These are phyloP conservation scores for Drosophila teissieri DNA, from an alignment of 1,140 invertebrate species.

Conservation along the genomic window DNA sequence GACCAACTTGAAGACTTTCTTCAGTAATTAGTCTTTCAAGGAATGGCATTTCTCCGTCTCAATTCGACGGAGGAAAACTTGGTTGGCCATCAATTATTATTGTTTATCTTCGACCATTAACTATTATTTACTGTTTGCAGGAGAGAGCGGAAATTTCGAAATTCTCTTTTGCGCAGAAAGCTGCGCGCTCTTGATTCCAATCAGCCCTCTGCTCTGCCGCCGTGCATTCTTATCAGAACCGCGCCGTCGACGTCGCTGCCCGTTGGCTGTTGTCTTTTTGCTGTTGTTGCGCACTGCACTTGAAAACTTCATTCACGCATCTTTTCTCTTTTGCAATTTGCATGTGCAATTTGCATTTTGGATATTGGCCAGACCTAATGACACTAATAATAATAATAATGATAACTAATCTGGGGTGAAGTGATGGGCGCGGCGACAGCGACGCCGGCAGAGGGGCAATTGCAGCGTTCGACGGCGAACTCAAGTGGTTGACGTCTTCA, in stretches of 20 bases:
- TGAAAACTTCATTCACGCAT: slow-evolving; percentile 74
- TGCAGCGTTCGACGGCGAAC: slow-evolving; percentile 24
- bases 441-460: slow-evolving; percentile 21
- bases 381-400: slow-evolving; percentile 2
- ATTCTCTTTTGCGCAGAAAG: slow-evolving; percentile 64
- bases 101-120: slow-evolving; percentile 11
- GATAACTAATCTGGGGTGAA: slow-evolving; percentile 49
- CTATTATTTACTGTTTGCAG: slow-evolving; percentile 30
- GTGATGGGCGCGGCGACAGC: slow-evolving; percentile 46
- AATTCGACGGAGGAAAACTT: not conserved
- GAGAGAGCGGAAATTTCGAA: not conserved
- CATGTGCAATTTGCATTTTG: slow-evolving; percentile 39
- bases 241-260: slow-evolving; percentile 4
- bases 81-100: slow-evolving; percentile 10
- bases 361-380: slow-evolving; percentile 22
- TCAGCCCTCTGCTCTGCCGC: slow-evolving; percentile 23
- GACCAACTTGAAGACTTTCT: not conserved
- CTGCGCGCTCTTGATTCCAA: slow-evolving; percentile 59
- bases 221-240: slow-evolving; percentile 30
- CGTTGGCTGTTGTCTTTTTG: slow-evolving; percentile 33
- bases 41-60: no score
- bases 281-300: slow-evolving; percentile 70
- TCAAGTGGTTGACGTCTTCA: slow-evolving; percentile 37
- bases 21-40: not conserved
- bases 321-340: not conserved